Evolutionary conservation across 2,888 invertebrate species (phyloP).

Genomic region (Onthophagus sagittarius): DNA sequence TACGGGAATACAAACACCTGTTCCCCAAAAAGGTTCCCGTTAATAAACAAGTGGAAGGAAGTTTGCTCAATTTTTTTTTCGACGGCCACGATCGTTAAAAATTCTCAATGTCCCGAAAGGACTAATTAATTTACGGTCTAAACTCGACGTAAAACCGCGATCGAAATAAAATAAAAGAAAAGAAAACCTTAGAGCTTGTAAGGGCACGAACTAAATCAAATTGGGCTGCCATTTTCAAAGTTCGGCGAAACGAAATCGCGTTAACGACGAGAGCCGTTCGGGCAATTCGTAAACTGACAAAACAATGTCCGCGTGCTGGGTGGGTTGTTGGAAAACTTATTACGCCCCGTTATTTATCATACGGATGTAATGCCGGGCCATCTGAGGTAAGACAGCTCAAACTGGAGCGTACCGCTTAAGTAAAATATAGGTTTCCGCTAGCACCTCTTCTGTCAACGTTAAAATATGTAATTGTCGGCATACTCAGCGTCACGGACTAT

Average conservation of each 20-base stretch:
- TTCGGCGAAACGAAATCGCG: background rate
- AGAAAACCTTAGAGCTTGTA: background rate
- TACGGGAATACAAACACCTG: conserved; percentile 16
- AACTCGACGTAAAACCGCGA: background rate
- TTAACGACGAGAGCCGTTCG: background rate
- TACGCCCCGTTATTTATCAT: background rate
- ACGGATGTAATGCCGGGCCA: background rate
- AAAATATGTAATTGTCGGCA: background rate
- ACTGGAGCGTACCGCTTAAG: background rate
- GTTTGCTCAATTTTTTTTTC: background rate
- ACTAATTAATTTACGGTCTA: background rate
- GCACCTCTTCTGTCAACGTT: background rate
- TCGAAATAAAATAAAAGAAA: background rate
- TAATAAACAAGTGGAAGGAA: conserved; percentile 11
- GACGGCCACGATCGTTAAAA: background rate
- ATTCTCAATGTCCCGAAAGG: background rate
- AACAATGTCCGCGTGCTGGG: background rate
- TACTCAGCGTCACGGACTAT: background rate
- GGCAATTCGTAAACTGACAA: background rate
- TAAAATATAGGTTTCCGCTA: background rate
- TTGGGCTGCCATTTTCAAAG: background rate
- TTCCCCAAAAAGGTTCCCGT: conserved; percentile 9
- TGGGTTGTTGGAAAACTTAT: background rate
- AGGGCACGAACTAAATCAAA: background rate
- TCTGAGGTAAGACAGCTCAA: background rate